Evolutionary conservation across 2,797 vertebrate genomes (phyloP).

Genomic region (Loriculus beryllinus): DNA sequence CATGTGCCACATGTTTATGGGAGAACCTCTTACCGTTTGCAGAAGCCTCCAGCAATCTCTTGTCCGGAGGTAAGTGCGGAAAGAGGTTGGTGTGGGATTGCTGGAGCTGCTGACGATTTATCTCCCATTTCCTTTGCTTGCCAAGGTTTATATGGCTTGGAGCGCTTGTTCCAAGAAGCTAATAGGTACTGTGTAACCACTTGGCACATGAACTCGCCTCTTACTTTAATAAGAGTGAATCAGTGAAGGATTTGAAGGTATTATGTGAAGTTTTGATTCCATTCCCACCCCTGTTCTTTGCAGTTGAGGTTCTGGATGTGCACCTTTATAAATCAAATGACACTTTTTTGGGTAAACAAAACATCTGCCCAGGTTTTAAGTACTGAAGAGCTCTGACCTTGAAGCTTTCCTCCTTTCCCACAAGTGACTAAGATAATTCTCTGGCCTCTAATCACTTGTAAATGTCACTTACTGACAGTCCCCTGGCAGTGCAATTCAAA

Average conservation of each 20-base stretch:
- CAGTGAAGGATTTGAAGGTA: slow-evolving; percentile 27
- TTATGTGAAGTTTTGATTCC: slow-evolving; percentile 17
- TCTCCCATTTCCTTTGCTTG: neutral
- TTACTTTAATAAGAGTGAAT: slow-evolving; percentile 39
- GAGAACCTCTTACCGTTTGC: slow-evolving; percentile 88
- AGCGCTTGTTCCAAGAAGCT: slow-evolving; percentile 14
- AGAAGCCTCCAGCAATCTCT: slow-evolving; percentile 88
- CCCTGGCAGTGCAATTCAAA: slow-evolving; percentile 50
- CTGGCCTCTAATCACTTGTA: slow-evolving; percentile 61
- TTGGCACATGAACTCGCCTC: neutral
- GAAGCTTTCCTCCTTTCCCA: slow-evolving; percentile 64
- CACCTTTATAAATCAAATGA: slow-evolving; percentile 50
- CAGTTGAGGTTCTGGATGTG: neutral
- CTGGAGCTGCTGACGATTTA: neutral
- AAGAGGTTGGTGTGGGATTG: neutral
- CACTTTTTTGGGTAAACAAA: slow-evolving; percentile 56
- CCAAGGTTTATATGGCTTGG: slow-evolving; percentile 33
- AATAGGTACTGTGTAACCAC: neutral
- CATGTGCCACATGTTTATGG: slow-evolving; percentile 95
- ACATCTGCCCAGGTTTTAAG: slow-evolving; percentile 64
- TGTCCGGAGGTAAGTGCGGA: slow-evolving; percentile 82
- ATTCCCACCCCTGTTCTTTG: slow-evolving; percentile 22
- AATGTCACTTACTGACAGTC: slow-evolving; percentile 67
- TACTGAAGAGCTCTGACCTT: slow-evolving; percentile 48
- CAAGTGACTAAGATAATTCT: slow-evolving; percentile 68